Conservation (phyloP, 2,888 invertebrate species). For the Troides aeacus region DNA sequence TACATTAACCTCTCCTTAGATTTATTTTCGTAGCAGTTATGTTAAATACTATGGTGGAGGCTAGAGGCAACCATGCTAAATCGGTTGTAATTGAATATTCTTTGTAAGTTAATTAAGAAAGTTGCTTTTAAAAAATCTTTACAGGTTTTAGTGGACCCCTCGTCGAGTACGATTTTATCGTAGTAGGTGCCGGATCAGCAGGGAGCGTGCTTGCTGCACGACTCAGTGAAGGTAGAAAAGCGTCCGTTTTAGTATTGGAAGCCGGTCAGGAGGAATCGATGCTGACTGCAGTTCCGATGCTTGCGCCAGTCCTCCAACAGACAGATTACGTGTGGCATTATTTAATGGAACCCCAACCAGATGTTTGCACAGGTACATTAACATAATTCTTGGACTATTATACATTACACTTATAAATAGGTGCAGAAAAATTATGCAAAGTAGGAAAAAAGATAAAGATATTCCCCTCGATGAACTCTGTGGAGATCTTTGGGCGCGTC, state of each 20-base stretch:
- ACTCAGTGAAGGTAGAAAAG: slow-evolving; percentile 66
- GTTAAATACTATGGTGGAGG: neutral
- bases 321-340: slow-evolving; percentile 75
- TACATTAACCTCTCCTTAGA: neutral
- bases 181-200: slow-evolving; percentile 79
- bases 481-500: no score
- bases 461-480: no score
- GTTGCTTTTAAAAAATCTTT: neutral
- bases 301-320: slow-evolving; percentile 66
- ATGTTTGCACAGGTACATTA: slow-evolving; percentile 73
- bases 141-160: slow-evolving; percentile 64
- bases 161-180: slow-evolving; percentile 69
- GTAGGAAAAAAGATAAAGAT: no score
- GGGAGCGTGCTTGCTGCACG: slow-evolving; percentile 76
- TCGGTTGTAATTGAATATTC: no score
- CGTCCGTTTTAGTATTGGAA: slow-evolving; percentile 72
- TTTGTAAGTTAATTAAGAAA: no score
- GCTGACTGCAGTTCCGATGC: slow-evolving; percentile 64
- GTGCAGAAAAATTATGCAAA: no score
- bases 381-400: neutral
- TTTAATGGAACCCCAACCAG: slow-evolving; percentile 77
- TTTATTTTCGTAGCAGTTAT: neutral
- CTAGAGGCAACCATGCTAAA: no score
- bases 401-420: no score
- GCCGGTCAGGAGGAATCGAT: slow-evolving; percentile 71